Base-by-base conservation (phyloP, 2,888 invertebrate species). In the Napeogenes inachia region DNA sequence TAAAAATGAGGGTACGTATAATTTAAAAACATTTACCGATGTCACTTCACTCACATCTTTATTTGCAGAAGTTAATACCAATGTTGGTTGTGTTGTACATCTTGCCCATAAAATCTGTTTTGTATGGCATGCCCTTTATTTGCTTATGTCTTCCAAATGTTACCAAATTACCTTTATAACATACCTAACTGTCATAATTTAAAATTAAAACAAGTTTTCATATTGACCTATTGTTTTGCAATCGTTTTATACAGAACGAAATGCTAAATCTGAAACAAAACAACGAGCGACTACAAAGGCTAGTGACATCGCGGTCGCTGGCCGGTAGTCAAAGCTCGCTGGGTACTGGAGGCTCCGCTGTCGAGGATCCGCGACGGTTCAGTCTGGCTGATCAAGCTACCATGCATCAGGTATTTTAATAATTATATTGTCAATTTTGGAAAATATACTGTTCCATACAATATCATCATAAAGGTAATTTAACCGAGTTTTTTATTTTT, bases 241-340 rank as follows among this genome's bases (percentile, higher is more conserved):
- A n/a, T 12, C 10, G 33, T 6, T 54, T 5, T 42, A 21, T 56
- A 57, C 87, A 97, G 96, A 96, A 94, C 82, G 99, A 99, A 89
- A 99, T 99, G 98, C 92, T 97, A 78, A 97, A 96, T 77, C 91
- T 99, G 74, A 98, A 98, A 82, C 97, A 98, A 76, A 99, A 99
- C 87, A 99, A 99, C 83, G 98, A 98, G 81, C 93, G 98, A 35
- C 92, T 99, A 0, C 98, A 98, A 79, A 93, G 97, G 75, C 89
- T 98, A 80, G 97, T 98, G 60, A 93, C 93, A 68, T 93, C 92
- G 65, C 88, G 93, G 47, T 93, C 93, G 0, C 75, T 93, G 65
- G 93, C 93, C 4, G 93, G 93, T 21, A 93, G 93, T 61, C 93
- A 93, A 71, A 92, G 84, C 50, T 93, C 93, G 2, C 76, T 93